Evolutionary conservation across 2,888 invertebrate species (phyloP).

Genomic region (Tipula lateralis): DNA sequence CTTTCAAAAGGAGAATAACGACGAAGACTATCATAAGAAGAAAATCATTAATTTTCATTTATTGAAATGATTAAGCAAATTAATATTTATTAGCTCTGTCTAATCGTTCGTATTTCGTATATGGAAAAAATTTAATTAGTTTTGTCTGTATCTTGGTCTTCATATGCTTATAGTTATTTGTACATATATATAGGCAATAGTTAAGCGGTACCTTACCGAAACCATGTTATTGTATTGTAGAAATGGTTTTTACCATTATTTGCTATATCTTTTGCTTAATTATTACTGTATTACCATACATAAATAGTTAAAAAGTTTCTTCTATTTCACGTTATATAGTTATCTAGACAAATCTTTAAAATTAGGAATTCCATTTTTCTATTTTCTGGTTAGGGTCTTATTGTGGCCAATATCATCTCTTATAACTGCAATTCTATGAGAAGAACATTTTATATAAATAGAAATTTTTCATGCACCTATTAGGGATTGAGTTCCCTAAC

Average conservation of each 20-base stretch:
- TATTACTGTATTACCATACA: too few relatives aligned
- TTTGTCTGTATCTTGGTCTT: not conserved
- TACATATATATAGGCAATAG: not conserved
- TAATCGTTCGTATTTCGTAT: not conserved
- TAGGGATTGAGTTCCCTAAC: too few relatives aligned
- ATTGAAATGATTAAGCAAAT: constrained; percentile 24
- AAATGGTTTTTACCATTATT: not conserved
- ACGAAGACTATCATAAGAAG: not conserved
- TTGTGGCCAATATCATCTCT: too few relatives aligned
- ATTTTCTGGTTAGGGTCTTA: too few relatives aligned
- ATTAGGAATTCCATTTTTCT: too few relatives aligned
- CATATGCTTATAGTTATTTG: not conserved
- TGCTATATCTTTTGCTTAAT: too few relatives aligned
- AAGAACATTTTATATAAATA: too few relatives aligned
- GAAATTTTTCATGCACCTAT: too few relatives aligned
- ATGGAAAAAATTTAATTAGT: not conserved
- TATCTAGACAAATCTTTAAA: too few relatives aligned
- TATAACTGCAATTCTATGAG: too few relatives aligned
- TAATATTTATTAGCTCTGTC: not conserved
- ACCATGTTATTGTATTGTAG: not conserved
- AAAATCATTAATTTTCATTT: not conserved
- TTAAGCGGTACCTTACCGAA: not conserved
- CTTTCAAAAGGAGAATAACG: not conserved
- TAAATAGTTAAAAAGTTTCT: too few relatives aligned
- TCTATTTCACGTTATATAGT: too few relatives aligned